Evolutionary conservation across 2,113 vertebrate species (phyloP), one percentile per base, ranked within the genome.

Genomic region (Ochotona princeps): DNA sequence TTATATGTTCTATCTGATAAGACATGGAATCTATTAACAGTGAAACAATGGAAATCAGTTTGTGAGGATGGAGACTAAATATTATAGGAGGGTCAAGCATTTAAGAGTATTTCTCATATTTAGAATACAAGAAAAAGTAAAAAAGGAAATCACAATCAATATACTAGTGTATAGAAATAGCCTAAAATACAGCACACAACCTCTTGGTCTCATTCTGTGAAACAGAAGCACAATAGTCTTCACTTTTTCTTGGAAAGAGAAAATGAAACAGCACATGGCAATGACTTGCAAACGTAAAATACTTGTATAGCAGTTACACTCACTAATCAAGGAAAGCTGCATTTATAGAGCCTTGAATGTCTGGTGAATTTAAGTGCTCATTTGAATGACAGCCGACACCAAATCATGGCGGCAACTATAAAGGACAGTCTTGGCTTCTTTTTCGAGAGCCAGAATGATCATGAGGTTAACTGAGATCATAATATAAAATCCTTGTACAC

Each of bases 281-380:
- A 83, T 91, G 21, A 20, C 15, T 81, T 92, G 44, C 30, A 83
- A 93, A 86, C 73, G n/a, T 66, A 95, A 92, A 28, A 57, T 30
- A 88, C 5, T 93, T 11, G 28, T 54, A 11, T 38, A 75, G 73
- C 85, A 96, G 93, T 88, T 70, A 89, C 47, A 44, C 70, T 79
- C 51, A 89, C 38, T 83, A 92, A 89, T 83, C 61, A 91, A 89
- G 61, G 74, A 72, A 92, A 69, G 17, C 21, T 87, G 9, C 1
- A 79, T 8, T 47, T 61, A 90, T 2, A 87, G 23, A n/a, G 21
- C 9, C 23, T 60, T 57, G n/a, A 76, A 23, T 87, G 87, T 74
- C 47, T 49, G 5, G 49, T 54, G 82, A 49, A 90, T 79, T 89
- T 67, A 73, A 84, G 69, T 75, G 21, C 32, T 87, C 26, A 73